phyloP scores from a whole-genome alignment of 2,797 vertebrate species.

The Huso huso region DNA sequence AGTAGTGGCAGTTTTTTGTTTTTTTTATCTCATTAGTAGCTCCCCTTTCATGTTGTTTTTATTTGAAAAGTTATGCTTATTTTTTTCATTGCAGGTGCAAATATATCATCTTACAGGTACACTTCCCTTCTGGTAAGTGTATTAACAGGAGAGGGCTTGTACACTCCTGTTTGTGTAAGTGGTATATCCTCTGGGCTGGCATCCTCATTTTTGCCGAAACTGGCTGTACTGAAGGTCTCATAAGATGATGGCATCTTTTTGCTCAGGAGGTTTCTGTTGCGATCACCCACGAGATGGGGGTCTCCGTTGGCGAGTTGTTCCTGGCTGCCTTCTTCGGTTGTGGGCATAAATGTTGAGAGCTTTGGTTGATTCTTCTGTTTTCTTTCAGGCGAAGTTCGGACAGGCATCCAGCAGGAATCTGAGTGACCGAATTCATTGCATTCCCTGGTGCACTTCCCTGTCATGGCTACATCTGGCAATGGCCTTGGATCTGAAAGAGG shows the following conservation, averaged over 20 bases:
- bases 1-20: conserved; percentile 62
- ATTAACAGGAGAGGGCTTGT: conserved; percentile 92
- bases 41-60: conserved; percentile 49
- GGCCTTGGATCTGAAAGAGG: conserved; percentile 84
- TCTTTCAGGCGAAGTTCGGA: conserved; percentile 92
- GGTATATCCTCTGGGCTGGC: conserved; percentile 88
- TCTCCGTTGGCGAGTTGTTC: conserved; percentile 91
- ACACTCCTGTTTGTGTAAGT: conserved; percentile 89
- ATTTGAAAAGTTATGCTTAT: conserved; percentile 46
- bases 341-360: conserved; percentile 98
- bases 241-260: conserved; percentile 96
- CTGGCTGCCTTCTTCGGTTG: conserved; percentile 79
- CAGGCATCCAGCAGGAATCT: conserved; percentile 98
- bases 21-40: conserved; percentile 71
- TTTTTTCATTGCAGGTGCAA: conserved; percentile 20
- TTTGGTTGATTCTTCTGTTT: conserved; percentile 93
- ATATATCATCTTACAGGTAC: conserved; percentile 78
- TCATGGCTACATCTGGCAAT: conserved; percentile 98
- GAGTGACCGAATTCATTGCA: conserved; percentile 98
- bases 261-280: conserved; percentile 96
- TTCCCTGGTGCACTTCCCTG: conserved; percentile 94
- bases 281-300: conserved; percentile 87
- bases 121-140: conserved; percentile 96
- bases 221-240: conserved; percentile 79
- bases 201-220: conserved; percentile 81